A percentile compares a stretch with the other conserved stretches of the same genome.
phyloP scores from a whole-genome alignment of 2,113 vertebrate genomes.

The Anseranas semipalmata region DNA sequence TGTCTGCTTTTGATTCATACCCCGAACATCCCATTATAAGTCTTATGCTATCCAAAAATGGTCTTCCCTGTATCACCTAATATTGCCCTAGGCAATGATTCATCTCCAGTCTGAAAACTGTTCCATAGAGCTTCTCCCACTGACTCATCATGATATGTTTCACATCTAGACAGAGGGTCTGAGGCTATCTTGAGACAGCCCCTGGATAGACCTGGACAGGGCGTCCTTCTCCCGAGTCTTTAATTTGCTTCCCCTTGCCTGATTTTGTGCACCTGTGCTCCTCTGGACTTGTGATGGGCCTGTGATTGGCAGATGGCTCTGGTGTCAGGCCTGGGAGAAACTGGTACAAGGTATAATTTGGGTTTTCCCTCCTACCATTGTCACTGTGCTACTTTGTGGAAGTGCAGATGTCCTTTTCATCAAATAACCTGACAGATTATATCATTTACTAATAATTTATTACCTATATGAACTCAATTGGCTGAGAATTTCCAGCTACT shows the following conservation, averaged over 20 bases:
- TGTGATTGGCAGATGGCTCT: no score
- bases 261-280: background rate
- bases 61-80: background rate
- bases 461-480: background rate
- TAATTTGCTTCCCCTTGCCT: background rate
- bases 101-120: background rate
- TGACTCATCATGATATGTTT: background rate
- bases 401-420: background rate
- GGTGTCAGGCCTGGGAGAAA: background rate
- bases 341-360: background rate
- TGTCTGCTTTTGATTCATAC: background rate
- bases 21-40: background rate
- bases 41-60: background rate
- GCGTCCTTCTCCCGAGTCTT: background rate
- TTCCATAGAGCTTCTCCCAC: background rate
- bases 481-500: background rate
- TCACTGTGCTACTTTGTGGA: background rate
- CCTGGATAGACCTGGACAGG: background rate
- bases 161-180: background rate
- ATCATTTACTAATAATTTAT: background rate
- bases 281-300: background rate
- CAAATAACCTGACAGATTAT: background rate
- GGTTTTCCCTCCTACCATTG: background rate
- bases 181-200: background rate
- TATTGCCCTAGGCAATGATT: background rate